phyloP scores from a whole-genome alignment of 2,888 invertebrate species.

The Anoplius nigerrimus region DNA sequence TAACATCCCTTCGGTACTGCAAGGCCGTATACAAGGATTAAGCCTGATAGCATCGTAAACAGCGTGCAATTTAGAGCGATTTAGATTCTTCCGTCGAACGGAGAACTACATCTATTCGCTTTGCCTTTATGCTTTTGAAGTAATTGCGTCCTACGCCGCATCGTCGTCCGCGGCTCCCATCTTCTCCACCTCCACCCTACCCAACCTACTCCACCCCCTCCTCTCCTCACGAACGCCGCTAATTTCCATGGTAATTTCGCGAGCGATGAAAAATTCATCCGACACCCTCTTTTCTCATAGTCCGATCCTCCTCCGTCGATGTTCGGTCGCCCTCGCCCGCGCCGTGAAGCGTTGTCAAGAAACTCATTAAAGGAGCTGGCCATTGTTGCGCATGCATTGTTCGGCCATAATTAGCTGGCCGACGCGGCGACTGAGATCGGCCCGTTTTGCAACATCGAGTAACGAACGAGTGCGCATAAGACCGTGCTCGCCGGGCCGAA shows the following conservation, averaged over 20 bases:
- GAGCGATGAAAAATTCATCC: background rate
- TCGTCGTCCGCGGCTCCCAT: too few relatives aligned
- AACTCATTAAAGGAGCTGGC: constrained; percentile 5
- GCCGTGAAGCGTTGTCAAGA: background rate
- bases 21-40: constrained; percentile 26
- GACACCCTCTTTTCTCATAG: background rate
- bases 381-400: constrained; percentile 2
- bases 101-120: background rate
- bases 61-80: constrained; percentile 27
- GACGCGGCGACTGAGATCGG: too few relatives aligned
- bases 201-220: background rate
- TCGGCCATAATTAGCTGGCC: constrained; percentile 3
- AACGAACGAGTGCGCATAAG: background rate
- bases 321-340: background rate
- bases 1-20: constrained; percentile 28
- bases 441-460: too few relatives aligned
- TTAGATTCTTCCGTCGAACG: constrained; percentile 14
- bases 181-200: background rate
- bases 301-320: background rate
- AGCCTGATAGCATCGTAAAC: constrained; percentile 35
- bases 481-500: background rate
- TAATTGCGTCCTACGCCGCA: too few relatives aligned
- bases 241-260: too few relatives aligned
- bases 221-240: background rate
- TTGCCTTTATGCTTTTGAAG: background rate